Evolutionary conservation across 2,888 invertebrate genomes (phyloP), one percentile per base, ranked within the genome.

Genomic region (Halocaridina rubra): DNA sequence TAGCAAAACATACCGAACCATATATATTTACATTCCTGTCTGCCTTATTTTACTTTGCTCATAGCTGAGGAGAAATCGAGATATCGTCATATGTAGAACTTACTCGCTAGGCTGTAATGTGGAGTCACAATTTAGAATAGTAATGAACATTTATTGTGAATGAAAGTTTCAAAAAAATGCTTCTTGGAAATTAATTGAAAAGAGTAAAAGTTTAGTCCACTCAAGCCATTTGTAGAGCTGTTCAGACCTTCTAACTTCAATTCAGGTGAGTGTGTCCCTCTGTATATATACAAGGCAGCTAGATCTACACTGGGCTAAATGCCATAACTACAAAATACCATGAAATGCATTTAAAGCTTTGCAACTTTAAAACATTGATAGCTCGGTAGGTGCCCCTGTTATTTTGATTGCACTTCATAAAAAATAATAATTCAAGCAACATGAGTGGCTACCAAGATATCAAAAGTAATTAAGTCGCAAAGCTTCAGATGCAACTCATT

Each of bases 71-170:
- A 81, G 80, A 74, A 64, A 81, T 74, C 80, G 57, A 74, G 74
- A 81, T n/a, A n/a, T n/a, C n/a, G n/a, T n/a, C n/a, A n/a, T n/a
- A 61, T 74, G 80, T 81, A 81, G 80, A 67, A 72, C 74, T 81
- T 81, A 81, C 80, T 81, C 74, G 80, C 80, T 81, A 81, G 80
- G 74, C 74, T 74, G 80, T 81, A 81, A 81, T 74, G 59, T 74
- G 80, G 80, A 81, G 80, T 81, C 80, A 81, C 80, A 81, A 81
- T 74, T 81, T 74, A 74, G 61, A 64, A 53, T 81, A 81, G 80
- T 74, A 81, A 79, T 61, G 29, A 72, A 81, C 74, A 81, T 81
- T 81, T 74, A 81, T 64, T 74, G 80, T 81, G 80, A 81, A 81
- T 81, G 74, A 74, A 64, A 74, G 74, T 74, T 46, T n/a, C n/a